Evolutionary conservation across 2,888 invertebrate genomes (phyloP), one percentile per base, ranked within the genome.

Genomic region (Andricus quercusramuli): DNA sequence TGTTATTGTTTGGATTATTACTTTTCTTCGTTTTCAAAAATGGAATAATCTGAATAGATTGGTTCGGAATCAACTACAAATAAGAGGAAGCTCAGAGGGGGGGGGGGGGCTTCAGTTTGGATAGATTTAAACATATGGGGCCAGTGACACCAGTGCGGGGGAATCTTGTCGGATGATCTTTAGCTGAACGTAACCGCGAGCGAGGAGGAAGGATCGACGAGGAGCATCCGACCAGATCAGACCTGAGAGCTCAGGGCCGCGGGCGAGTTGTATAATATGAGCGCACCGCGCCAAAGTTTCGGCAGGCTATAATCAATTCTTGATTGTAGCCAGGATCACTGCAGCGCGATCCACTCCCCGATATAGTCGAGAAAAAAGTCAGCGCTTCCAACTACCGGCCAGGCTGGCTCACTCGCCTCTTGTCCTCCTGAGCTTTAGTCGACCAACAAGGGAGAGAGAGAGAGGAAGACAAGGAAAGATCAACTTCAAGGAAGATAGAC

Each of bases 261-360:
- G 87, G 88, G 90, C 90, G 84, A 88, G 89, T 90, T 90, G 90
- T 90, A 90, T 90, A 90, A 90, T 90, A 90, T 87, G 87, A 86
- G 86, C 88, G 89, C 87, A 88, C 90, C 89, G 89, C 90, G 88
- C 88, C 89, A 86, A 86, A 91, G 90, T 92, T 92, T 92, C 92
- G 92, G 92, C 92, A 92, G 91, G 91, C 92, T 91, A 91, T 91
- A 92, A 92, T 92, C 92, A 91, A 92, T 92, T 91, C 92, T 91
- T 91, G 92, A 91, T 92, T 91, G 92, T 91, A 91, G 90, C 90
- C 89, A 85, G 91, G 88, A 91, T 90, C 91, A 90, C 88, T 87
- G 90, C 87, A 84, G 85, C 88, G 89, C 91, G 91, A 91, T 91
- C 89, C 90, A 89, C 90, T 89, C 89, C 84, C 86, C 91, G 91